Percentiles rank a stretch among this genome's conserved stretches.
Evolutionary conservation across 2,113 vertebrate species (phyloP).

Genomic region (Carassius auratus): DNA sequence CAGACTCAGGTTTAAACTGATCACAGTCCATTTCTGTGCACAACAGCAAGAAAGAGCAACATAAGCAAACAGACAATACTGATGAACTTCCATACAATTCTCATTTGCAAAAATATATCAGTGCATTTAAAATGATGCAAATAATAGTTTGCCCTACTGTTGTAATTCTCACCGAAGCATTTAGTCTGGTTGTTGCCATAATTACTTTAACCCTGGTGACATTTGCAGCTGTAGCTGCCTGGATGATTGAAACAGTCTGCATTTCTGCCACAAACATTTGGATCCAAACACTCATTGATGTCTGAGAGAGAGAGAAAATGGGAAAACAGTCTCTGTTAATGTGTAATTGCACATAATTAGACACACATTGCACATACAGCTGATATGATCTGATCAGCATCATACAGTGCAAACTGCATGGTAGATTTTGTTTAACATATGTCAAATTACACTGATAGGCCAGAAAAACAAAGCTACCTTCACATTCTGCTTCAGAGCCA

Average conservation of each 20-base stretch:
- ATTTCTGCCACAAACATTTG: constrained; percentile 62
- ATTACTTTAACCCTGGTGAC: constrained; percentile 68
- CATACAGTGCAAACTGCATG: neutral
- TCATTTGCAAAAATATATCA: neutral
- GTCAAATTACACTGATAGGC: neutral
- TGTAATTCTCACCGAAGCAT: constrained; percentile 67
- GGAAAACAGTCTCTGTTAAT: neutral
- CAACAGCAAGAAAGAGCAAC: neutral
- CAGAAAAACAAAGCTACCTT: constrained; percentile 1
- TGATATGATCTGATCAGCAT: neutral
- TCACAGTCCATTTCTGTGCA: constrained; percentile 8
- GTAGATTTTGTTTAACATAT: neutral
- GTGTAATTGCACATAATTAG: neutral
- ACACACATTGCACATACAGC: neutral
- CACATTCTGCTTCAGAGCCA: constrained; percentile 21
- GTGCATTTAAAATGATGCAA: too few relatives aligned
- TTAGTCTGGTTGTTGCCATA: constrained; percentile 58
- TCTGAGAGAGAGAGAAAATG: constrained; percentile 59
- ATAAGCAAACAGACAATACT: neutral
- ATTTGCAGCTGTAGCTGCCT: constrained; percentile 70
- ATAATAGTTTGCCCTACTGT: neutral
- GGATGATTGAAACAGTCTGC: constrained; percentile 63
- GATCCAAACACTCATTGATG: constrained; percentile 65
- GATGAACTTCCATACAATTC: neutral
- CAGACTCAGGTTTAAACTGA: neutral